These are phyloP conservation scores for Actinernus sp. DNA, from an alignment of 92 coral and sea anemone genomes.

Conservation along the genomic window DNA sequence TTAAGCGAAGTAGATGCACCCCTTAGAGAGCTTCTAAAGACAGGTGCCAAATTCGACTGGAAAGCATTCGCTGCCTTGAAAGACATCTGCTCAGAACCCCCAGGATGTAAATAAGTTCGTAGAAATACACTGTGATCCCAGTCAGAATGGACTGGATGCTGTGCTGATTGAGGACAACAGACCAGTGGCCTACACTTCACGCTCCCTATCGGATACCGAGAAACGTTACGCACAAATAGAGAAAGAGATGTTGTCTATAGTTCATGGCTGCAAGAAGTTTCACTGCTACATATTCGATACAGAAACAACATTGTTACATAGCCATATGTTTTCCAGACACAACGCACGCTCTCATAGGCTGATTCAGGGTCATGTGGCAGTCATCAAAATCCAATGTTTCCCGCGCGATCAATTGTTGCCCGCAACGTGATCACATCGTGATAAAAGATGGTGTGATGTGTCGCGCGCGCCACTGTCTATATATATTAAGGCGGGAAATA, in stretches of 20 bases:
- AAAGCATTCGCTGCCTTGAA: constrained; percentile 35
- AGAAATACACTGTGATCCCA: constrained; percentile 50
- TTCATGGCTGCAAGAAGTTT: constrained; percentile 44
- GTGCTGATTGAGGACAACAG: constrained; percentile 26
- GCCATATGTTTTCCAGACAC: too few relatives aligned
- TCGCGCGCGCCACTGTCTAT: too few relatives aligned
- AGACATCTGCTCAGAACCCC: constrained; percentile 22
- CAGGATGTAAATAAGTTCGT: constrained; percentile 37
- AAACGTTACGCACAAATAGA: constrained; percentile 29
- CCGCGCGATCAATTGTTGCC: too few relatives aligned
- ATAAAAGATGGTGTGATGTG: too few relatives aligned
- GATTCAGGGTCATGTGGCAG: too few relatives aligned
- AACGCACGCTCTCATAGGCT: too few relatives aligned
- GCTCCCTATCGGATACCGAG: constrained; percentile 27
- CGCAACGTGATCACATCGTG: too few relatives aligned
- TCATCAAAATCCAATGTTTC: too few relatives aligned
- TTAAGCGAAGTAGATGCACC: too few relatives aligned
- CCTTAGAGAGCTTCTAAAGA: too few relatives aligned
- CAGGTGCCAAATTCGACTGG: constrained; percentile 1
- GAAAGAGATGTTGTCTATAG: constrained; percentile 29
- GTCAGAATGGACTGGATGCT: constrained; percentile 33
- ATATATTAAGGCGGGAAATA: too few relatives aligned
- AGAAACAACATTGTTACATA: too few relatives aligned
- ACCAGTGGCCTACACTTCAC: constrained; percentile 38
- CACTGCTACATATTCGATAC: constrained; percentile 29